Base-by-base conservation (phyloP, 2,888 invertebrate species). In the Lasioglossum morio region DNA sequence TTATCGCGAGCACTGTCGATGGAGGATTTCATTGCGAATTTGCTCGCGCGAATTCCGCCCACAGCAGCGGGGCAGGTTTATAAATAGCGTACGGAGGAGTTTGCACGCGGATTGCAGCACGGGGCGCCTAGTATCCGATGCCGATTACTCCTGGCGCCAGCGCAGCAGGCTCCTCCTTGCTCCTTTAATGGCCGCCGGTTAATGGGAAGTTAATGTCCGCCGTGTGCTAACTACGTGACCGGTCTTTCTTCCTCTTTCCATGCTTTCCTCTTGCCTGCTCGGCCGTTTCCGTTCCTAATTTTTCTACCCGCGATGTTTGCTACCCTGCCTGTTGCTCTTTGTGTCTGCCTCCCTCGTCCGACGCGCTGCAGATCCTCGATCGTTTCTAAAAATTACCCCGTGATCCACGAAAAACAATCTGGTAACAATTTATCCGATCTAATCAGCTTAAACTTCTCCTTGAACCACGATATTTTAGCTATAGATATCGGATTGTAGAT, bases 201-300 rank as follows among this genome's bases (percentile, higher is more conserved):
- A 93, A 93, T 93, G 92, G 92, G 92, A 92, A 92, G 90, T 92
- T 93, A 93, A 93, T 92, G 92, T 88, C 91, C 85, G 88, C 86
- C 80, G 83, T 92, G 88, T 84, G 87, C 86, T 90, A 88, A 88
- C 88, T 87, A 89, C 86, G 66, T 83, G 84, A 89, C 91, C 88
- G 88, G 86, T 87, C 87, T 85, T 83, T 91, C 90, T 91, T 90
- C 89, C 89, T 87, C 87, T 86, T 89, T 81, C 76, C 85, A 77
- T 72, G 73, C 66, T 79, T 90, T 82, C 78, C 81, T 70, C 83
- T 60, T 46, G 48, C 60, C 43, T 10, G 34, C 23, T 30, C 72
- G 34, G 16, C 66, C 72, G 57, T 60, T 66, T 63, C 70, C 48
- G 72, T 48, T 75, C 63, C 77, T 84, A 53, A 53, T 77, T 60